phyloP scores from a whole-genome alignment of 2,888 invertebrate species.

The Nomada lathburiana region DNA sequence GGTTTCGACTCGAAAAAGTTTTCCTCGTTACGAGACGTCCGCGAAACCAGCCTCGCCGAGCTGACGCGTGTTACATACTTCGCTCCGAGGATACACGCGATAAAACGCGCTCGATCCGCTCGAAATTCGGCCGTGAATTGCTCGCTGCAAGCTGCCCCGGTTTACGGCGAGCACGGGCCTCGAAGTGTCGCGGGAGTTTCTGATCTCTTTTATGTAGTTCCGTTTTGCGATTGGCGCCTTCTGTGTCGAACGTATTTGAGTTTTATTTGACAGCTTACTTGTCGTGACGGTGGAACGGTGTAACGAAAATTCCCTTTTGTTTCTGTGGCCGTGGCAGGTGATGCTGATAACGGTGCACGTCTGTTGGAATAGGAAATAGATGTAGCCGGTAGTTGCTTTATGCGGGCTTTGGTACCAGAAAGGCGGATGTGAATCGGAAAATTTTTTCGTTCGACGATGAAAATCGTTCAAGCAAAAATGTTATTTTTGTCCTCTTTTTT shows the following conservation, averaged over 20 bases:
- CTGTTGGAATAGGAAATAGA: neutral
- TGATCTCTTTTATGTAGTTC: conserved; percentile 33
- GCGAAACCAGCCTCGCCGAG: neutral
- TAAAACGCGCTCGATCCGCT: conserved; percentile 7
- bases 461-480: neutral
- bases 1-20: too few relatives aligned
- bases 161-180: neutral
- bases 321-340: neutral
- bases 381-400: neutral
- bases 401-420: neutral
- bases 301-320: conserved; percentile 13
- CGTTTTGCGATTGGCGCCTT: neutral
- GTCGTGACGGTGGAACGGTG: conserved; percentile 11
- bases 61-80: neutral
- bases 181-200: conserved; percentile 3
- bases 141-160: conserved; percentile 1
- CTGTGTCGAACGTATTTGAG: conserved; percentile 35
- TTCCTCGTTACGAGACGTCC: conserved; percentile 5
- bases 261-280: conserved; percentile 61
- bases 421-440: too few relatives aligned
- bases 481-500: neutral
- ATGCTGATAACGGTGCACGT: neutral
- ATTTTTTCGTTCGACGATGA: too few relatives aligned
- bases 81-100: conserved; percentile 9
- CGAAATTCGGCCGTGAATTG: conserved; percentile 1